Conservation (phyloP, 2,888 invertebrate species). For the Zhengitettix transpicula region DNA sequence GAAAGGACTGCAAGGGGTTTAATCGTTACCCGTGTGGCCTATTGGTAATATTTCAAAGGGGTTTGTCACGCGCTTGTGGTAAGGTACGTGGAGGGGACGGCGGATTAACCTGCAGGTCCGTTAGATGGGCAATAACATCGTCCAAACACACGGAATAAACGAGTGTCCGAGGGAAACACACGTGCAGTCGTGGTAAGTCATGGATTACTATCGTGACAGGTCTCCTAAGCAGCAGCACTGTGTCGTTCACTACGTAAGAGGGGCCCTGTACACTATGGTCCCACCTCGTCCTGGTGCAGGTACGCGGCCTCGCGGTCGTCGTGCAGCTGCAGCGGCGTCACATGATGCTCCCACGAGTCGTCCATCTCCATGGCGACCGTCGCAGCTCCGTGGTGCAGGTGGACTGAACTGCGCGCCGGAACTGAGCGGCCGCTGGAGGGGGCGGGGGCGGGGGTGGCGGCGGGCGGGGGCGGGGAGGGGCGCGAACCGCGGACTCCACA, state of each 20-base stretch:
- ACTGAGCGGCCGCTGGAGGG: neutral
- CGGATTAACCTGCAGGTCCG: too few relatives aligned
- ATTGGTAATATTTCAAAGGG: too few relatives aligned
- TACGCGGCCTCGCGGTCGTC: constrained; percentile 36
- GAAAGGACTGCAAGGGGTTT: too few relatives aligned
- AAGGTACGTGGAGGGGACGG: too few relatives aligned
- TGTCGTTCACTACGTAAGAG: neutral
- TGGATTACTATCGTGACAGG: too few relatives aligned
- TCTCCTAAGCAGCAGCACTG: too few relatives aligned
- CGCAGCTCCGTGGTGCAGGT: neutral
- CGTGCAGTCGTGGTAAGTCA: too few relatives aligned
- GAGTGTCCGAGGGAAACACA: too few relatives aligned
- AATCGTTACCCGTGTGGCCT: too few relatives aligned
- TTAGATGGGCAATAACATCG: neutral
- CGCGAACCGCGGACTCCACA: neutral
- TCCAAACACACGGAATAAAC: neutral
- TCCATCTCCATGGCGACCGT: constrained; percentile 12
- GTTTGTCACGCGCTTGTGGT: too few relatives aligned
- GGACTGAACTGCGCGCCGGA: neutral
- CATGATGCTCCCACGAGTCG: constrained; percentile 36
- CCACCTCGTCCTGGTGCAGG: neutral
- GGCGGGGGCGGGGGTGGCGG: neutral
- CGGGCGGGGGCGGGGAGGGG: neutral
- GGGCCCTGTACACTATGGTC: neutral
- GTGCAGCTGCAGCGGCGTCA: constrained; percentile 31